phyloP scores from a whole-genome alignment of 2,797 vertebrate species.

The Arrhamphus sclerolepis region DNA sequence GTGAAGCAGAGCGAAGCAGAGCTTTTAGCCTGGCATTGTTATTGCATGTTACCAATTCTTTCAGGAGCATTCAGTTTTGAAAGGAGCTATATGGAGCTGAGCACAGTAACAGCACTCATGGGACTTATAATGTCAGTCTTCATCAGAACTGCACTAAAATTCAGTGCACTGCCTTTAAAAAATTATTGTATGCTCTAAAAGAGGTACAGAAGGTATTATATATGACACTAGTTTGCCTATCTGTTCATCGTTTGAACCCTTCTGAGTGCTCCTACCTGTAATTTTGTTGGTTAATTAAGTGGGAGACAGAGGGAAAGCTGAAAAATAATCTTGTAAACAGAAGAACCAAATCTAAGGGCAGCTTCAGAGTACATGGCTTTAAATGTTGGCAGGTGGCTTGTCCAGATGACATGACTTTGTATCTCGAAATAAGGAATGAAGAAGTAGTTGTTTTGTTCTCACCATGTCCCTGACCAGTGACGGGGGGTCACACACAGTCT shows the following conservation, averaged over 20 bases:
- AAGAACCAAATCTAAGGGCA: no score
- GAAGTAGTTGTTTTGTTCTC: no score
- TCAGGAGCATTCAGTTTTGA: conserved; percentile 54
- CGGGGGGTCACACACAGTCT: no score
- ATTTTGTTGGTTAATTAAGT: no score
- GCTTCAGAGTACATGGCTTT: no score
- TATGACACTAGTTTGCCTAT: conserved; percentile 21
- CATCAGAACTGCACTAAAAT: conserved; percentile 44
- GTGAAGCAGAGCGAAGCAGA: conserved; percentile 41
- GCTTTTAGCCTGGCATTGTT: conserved; percentile 44
- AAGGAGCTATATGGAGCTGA: conserved; percentile 48
- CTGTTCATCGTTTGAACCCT: neutral
- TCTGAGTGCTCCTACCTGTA: conserved; percentile 25
- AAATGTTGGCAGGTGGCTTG: no score
- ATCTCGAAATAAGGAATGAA: no score
- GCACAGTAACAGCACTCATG: conserved; percentile 35
- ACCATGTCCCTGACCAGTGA: no score
- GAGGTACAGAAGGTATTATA: conserved; percentile 22
- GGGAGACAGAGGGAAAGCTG: no score
- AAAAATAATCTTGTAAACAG: no score
- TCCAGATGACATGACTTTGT: no score
- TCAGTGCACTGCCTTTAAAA: conserved; percentile 3
- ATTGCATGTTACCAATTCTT: conserved; percentile 63
- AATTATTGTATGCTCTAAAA: conserved; percentile 24
- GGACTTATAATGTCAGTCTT: conserved; percentile 59